Base-by-base conservation (phyloP, 2,888 invertebrate species). In the Leuctra nigra region DNA sequence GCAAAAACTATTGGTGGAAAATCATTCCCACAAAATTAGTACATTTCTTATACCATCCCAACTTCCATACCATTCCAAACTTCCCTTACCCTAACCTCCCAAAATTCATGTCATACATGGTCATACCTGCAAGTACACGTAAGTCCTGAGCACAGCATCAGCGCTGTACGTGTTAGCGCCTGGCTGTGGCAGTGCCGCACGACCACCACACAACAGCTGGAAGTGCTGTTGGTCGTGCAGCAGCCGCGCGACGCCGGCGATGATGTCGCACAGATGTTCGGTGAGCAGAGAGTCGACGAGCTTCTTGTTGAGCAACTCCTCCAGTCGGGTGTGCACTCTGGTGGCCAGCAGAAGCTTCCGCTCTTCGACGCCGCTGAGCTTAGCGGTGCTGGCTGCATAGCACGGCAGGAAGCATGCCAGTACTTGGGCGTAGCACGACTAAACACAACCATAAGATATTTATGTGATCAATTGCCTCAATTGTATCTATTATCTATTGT, bases 91-190 rank as follows among this genome's bases (percentile, higher is more conserved):
- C n/a, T n/a, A n/a, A n/a, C n/a, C n/a, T n/a, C n/a, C n/a, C n/a
- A n/a, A n/a, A n/a, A n/a, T n/a, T n/a, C n/a, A n/a, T n/a, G n/a
- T n/a, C n/a, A n/a, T n/a, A n/a, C n/a, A n/a, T n/a, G n/a, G n/a
- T n/a, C n/a, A n/a, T n/a, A 75, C 57, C 57, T 57, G 57, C 55
- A 82, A 70, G 61, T 73, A 73, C 24, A 68, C 66, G 0, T 82
- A 65, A 47, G 78, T 74, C 1, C 69, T 68, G 11, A 65, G 61
- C 59, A 78, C 72, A 1, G 72, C 67, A 1, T 64, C 62, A 23
- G 70, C 70, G 0, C 73, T 72, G 63, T 76, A 77, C 61, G 71
- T 70, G 14, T 75, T 75, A 9, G 70, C 68, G 61, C 73, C 69
- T 1, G 68, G 62, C 62, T 69, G 59, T 59, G 71, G 64, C 62